Evolutionary conservation across 1,140 invertebrate genomes (phyloP).

Genomic region (Trachymyrmex septentrionalis): DNA sequence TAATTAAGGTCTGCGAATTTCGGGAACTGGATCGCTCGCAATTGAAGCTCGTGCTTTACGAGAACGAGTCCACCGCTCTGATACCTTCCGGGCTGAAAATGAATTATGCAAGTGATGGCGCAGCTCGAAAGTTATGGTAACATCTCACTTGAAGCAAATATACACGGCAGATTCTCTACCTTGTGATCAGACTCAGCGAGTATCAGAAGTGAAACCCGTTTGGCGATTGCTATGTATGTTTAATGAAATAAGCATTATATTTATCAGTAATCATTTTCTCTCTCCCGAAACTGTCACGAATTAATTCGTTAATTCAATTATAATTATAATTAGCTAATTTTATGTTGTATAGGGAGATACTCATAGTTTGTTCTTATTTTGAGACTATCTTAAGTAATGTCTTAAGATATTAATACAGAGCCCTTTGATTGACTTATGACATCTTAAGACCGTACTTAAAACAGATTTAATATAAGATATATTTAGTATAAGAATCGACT

Average conservation of each 20-base stretch:
- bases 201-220: neutral
- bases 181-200: conserved; percentile 59
- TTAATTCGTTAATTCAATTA: neutral
- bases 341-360: too few relatives aligned
- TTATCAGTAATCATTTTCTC: conserved; percentile 2
- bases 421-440: too few relatives aligned
- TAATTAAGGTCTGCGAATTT: conserved; percentile 66
- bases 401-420: too few relatives aligned
- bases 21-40: conserved; percentile 27
- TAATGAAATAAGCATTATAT: conserved; percentile 3
- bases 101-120: conserved; percentile 68
- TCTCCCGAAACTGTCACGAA: neutral
- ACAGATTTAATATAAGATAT: too few relatives aligned
- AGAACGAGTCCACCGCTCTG: conserved; percentile 45
- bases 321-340: neutral
- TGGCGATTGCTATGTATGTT: neutral
- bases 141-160: conserved; percentile 61
- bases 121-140: conserved; percentile 65
- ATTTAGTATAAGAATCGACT: too few relatives aligned
- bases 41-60: conserved; percentile 23
- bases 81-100: conserved; percentile 65
- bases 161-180: conserved; percentile 12
- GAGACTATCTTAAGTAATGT: too few relatives aligned
- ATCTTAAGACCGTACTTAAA: too few relatives aligned
- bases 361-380: too few relatives aligned